Conservation (phyloP, 1,140 invertebrate genomes). For the Drosophila kepulauana region DNA sequence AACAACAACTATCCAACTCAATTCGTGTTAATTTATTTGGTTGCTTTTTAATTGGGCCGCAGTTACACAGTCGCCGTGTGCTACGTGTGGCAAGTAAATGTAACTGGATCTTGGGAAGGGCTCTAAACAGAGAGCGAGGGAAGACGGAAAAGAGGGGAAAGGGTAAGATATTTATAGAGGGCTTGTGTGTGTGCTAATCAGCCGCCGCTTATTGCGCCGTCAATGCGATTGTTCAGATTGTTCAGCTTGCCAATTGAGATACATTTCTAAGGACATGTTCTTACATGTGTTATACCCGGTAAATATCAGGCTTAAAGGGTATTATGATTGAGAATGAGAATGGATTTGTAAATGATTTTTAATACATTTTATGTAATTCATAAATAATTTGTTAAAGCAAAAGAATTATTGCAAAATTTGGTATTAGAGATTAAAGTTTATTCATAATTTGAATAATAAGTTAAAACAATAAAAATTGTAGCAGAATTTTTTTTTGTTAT, state of each 20-base stretch:
- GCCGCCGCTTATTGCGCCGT: slow-evolving; percentile 25
- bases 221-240: slow-evolving; percentile 22
- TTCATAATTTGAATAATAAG: no score
- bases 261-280: background rate
- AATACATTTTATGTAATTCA: no score
- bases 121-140: background rate
- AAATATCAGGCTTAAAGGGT: no score
- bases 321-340: no score
- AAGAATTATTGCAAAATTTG: no score
- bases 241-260: slow-evolving; percentile 10
- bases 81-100: slow-evolving; percentile 25
- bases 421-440: no score
- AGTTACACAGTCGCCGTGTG: slow-evolving; percentile 3
- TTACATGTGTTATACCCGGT: no score
- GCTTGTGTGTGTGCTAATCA: slow-evolving; percentile 27
- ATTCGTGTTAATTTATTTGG: slow-evolving; percentile 43
- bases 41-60: slow-evolving; percentile 44
- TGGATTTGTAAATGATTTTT: no score
- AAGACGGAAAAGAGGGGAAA: background rate
- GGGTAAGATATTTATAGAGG: background rate
- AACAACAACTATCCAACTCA: background rate
- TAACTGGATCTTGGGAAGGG: slow-evolving; percentile 15
- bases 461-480: no score
- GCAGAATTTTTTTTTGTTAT: no score
- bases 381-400: no score